These are phyloP conservation scores for Falco naumanni DNA, from an alignment of 2,797 vertebrate genomes.

Conservation along the genomic window DNA sequence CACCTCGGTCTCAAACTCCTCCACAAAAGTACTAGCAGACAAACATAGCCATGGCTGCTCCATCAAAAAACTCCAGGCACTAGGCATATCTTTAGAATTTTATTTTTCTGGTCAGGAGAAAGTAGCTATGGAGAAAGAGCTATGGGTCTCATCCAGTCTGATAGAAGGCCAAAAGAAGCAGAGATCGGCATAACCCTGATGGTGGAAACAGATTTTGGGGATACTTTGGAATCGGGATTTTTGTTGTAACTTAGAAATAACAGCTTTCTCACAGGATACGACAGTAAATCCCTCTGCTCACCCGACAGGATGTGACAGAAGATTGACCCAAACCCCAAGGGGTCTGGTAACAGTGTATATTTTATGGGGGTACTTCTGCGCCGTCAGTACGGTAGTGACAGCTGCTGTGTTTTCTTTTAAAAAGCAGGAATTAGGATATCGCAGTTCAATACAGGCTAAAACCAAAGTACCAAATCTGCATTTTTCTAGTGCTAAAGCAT, in stretches of 20 bases:
- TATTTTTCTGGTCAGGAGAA: background rate
- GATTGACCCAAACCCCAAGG: background rate
- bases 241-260: background rate
- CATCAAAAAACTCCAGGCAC: background rate
- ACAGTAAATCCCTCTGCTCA: background rate
- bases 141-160: background rate
- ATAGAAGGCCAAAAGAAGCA: background rate
- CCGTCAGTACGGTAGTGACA: background rate
- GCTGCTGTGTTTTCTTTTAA: background rate
- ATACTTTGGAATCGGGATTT: background rate
- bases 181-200: background rate
- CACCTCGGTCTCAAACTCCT: background rate
- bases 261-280: background rate
- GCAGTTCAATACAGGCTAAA: background rate
- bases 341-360: rapidly evolving
- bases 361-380: background rate
- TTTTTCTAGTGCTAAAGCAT: background rate
- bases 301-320: background rate
- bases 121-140: background rate
- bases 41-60: background rate
- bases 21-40: background rate
- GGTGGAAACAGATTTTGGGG: background rate
- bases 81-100: background rate
- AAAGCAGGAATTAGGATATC: background rate
- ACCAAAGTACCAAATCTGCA: background rate